Evolutionary conservation across 2,113 vertebrate genomes (phyloP).

Genomic region (Crotalus tigris): DNA sequence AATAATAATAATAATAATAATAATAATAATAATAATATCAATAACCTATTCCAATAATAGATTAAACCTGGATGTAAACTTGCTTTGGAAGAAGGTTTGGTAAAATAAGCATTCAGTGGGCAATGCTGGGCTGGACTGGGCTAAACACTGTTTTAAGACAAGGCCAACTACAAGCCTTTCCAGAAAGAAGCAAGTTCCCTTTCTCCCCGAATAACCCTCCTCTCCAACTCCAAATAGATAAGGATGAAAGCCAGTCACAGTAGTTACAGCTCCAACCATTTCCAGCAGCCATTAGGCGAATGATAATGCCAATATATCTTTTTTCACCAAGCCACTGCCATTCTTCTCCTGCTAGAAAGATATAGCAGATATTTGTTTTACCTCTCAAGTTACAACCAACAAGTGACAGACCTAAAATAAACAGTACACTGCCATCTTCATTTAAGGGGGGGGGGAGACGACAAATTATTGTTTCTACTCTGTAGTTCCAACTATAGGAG

Average conservation of each 20-base stretch:
- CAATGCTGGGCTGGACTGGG: not conserved
- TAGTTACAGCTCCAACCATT: not conserved
- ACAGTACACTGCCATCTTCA: not conserved
- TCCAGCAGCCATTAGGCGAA: not conserved
- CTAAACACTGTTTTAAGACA: not conserved
- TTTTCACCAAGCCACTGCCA: not conserved
- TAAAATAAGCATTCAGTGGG: not conserved
- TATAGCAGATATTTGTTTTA: not conserved
- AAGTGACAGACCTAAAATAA: not conserved
- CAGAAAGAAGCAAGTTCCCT: not conserved
- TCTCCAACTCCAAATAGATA: not conserved
- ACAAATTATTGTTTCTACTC: not conserved
- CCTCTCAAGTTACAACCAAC: not conserved
- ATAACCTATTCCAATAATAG: not conserved
- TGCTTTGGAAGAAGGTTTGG: not conserved
- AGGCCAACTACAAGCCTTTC: not conserved
- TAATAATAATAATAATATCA: not conserved
- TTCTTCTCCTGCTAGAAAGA: not conserved
- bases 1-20: not conserved
- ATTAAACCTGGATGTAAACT: not conserved
- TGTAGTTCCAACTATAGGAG: not conserved
- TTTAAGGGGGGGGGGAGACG: not conserved
- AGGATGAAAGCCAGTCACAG: not conserved
- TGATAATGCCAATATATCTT: not conserved
- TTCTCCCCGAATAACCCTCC: not conserved